Conservation (phyloP, 2,888 invertebrate genomes). For the Heliconius ismenius region DNA sequence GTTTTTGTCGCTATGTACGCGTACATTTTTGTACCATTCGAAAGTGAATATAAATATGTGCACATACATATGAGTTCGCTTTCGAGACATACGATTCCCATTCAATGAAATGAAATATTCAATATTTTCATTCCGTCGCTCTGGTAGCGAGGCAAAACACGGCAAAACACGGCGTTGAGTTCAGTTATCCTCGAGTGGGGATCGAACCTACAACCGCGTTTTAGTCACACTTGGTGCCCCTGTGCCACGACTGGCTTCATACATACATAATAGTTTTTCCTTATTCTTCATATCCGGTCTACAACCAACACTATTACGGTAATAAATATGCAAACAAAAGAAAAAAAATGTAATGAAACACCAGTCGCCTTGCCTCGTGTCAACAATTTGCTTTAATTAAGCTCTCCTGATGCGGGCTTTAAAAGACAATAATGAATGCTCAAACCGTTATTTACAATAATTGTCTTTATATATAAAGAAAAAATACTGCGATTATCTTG, state of each 20-base stretch:
- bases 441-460: neutral
- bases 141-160: too few relatives aligned
- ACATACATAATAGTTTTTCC: neutral
- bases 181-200: too few relatives aligned
- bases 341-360: slow-evolving; percentile 21
- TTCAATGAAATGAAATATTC: neutral
- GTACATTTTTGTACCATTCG: too few relatives aligned
- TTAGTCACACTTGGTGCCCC: too few relatives aligned
- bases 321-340: slow-evolving; percentile 15
- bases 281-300: neutral
- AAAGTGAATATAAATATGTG: neutral
- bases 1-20: too few relatives aligned
- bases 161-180: too few relatives aligned
- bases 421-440: slow-evolving; percentile 36
- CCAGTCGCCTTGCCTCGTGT: slow-evolving; percentile 31
- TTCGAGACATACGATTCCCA: too few relatives aligned
- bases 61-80: neutral
- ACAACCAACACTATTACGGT: neutral
- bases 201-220: too few relatives aligned
- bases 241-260: too few relatives aligned
- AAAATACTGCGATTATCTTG: neutral
- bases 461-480: neutral
- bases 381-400: slow-evolving; percentile 43
- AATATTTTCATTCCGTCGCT: neutral
- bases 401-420: slow-evolving; percentile 37